These are phyloP conservation scores for Alfaro cultratus DNA, from an alignment of 2,797 vertebrate species.

Conservation along the genomic window DNA sequence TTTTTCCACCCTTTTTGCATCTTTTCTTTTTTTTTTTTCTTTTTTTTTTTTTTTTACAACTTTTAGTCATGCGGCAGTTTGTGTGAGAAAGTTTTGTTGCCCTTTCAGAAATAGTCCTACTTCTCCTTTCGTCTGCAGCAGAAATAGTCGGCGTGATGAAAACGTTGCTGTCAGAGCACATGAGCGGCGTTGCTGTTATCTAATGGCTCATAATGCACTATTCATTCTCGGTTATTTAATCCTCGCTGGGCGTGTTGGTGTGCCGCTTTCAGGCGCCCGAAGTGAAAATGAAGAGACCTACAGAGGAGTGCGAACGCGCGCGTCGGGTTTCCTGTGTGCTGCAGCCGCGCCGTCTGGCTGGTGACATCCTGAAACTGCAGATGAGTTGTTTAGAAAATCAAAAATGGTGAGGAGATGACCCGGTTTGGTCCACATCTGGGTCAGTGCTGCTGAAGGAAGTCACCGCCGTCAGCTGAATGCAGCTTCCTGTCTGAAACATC, in stretches of 20 bases:
- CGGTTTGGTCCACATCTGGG: constrained; percentile 48
- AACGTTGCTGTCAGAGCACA: constrained; percentile 56
- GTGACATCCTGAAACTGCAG: constrained; percentile 36
- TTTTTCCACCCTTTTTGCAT: neutral
- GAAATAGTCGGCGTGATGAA: constrained; percentile 55
- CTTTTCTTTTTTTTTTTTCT: neutral
- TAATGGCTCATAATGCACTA: constrained; percentile 50
- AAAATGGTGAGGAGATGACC: constrained; percentile 15
- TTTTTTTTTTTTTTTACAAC: neutral
- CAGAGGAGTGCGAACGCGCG: constrained; percentile 4
- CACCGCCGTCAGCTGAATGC: constrained; percentile 12
- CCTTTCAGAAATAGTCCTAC: constrained; percentile 41
- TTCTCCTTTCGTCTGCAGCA: constrained; percentile 47
- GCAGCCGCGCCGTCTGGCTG: constrained; percentile 12
- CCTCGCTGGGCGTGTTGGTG: constrained; percentile 30
- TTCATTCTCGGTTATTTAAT: constrained; percentile 46
- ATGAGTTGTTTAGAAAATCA: constrained; percentile 23
- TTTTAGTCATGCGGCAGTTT: constrained; percentile 6
- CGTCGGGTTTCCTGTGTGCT: constrained; percentile 22
- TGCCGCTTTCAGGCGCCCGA: constrained; percentile 25
- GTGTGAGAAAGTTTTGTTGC: constrained; percentile 46
- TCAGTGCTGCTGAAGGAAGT: constrained; percentile 37
- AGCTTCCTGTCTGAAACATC: constrained; percentile 7
- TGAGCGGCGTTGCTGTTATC: constrained; percentile 53
- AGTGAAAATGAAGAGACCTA: constrained; percentile 24